Percentiles rank a stretch among this genome's conserved stretches.
Conservation (phyloP, 2,888 invertebrate genomes). For the Coenonympha glycerion region DNA sequence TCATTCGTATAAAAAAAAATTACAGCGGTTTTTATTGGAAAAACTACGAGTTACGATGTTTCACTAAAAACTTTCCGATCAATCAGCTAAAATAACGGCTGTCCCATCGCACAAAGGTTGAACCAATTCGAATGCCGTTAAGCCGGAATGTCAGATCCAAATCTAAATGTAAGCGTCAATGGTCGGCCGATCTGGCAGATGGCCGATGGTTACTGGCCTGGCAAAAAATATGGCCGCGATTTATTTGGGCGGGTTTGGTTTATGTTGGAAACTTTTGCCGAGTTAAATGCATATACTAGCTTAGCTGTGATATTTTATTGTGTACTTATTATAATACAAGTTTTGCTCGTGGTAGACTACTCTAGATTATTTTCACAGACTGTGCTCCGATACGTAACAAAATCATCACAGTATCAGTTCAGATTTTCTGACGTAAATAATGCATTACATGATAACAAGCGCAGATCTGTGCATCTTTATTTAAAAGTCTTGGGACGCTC, state of each 20-base stretch:
- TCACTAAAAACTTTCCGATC: not conserved
- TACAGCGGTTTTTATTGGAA: too few species aligned
- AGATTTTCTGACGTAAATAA: too few species aligned
- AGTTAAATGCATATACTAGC: not conserved
- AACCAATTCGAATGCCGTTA: constrained; percentile 33
- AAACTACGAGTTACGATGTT: not conserved
- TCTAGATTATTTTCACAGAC: too few species aligned
- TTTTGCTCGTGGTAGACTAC: too few species aligned
- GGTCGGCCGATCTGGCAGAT: constrained; percentile 43
- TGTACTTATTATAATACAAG: too few species aligned
- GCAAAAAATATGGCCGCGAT: constrained; percentile 53
- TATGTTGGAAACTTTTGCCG: constrained; percentile 20
- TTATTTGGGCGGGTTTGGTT: constrained; percentile 38
- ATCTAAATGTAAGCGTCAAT: constrained; percentile 39
- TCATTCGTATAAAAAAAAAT: too few species aligned
- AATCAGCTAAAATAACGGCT: constrained; percentile 34
- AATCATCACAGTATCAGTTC: too few species aligned
- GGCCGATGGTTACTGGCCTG: constrained; percentile 41
- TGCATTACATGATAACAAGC: too few species aligned
- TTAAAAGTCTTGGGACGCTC: too few species aligned
- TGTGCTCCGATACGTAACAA: too few species aligned
- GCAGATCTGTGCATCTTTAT: too few species aligned
- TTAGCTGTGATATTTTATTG: too few species aligned
- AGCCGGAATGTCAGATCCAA: constrained; percentile 36
- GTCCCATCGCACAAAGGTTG: constrained; percentile 33